A percentile compares a stretch with the other conserved stretches of the same genome.
phyloP scores from a whole-genome alignment of 37 sponge, comb jelly and placozoan genomes.

The Bolinopsis microptera region DNA sequence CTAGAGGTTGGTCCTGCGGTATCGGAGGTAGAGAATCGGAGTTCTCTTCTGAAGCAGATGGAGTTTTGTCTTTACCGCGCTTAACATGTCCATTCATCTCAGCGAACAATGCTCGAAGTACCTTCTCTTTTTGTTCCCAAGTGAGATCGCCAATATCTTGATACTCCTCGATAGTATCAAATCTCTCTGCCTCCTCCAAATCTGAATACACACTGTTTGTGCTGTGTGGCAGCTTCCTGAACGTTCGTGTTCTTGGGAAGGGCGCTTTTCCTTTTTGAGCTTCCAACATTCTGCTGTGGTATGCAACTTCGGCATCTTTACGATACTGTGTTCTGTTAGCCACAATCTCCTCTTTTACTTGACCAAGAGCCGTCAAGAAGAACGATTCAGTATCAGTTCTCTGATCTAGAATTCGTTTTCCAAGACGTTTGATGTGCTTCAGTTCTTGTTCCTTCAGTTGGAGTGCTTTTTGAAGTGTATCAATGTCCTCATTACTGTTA shows the following conservation, averaged over 20 bases:
- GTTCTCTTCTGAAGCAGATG: neutral
- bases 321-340: constrained; percentile 75
- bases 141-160: constrained; percentile 82
- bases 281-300: constrained; percentile 72
- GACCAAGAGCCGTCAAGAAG: constrained; percentile 82
- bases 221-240: constrained; percentile 70
- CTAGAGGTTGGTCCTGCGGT: neutral
- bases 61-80: neutral
- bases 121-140: constrained; percentile 96
- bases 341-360: constrained; percentile 74
- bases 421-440: constrained; percentile 79
- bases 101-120: constrained; percentile 75
- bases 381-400: constrained; percentile 87
- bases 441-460: constrained; percentile 71
- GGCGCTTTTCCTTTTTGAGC: constrained; percentile 74
- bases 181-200: constrained; percentile 73
- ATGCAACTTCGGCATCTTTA: constrained; percentile 72
- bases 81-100: constrained; percentile 72
- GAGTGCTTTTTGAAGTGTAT: constrained; percentile 51
- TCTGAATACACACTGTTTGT: constrained; percentile 90
- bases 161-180: neutral
- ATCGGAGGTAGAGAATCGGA: constrained; percentile 35
- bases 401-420: constrained; percentile 80
- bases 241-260: constrained; percentile 82
- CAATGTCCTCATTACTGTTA: constrained; percentile 29